Evolutionary conservation across 2,113 vertebrate genomes (phyloP), one percentile per base, ranked within the genome.

Genomic region (Ammospiza nelsoni): DNA sequence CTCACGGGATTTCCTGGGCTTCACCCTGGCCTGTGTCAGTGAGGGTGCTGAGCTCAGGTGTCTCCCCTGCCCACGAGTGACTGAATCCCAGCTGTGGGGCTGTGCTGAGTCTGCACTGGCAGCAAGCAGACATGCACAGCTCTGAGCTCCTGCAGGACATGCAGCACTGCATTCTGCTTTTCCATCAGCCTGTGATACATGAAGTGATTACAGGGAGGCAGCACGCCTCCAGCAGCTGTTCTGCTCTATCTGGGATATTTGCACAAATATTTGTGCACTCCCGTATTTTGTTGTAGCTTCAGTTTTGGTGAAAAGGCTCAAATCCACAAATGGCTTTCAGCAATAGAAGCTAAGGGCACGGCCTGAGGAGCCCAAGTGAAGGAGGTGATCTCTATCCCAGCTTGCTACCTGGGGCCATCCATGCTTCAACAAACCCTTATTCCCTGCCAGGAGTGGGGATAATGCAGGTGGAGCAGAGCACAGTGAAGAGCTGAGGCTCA

Each of bases 1-100:
- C 87, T 94, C 44, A 9, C 59, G 3, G 83, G 81, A 91, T 78
- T 69, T 37, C 41, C 81, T 95, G 90, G 91, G 84, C 71, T 91
- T 51, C 57, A 58, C 43, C 52, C 52, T 10, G 6, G 66, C 49
- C 31, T 79, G 35, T n/a, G 46, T 28, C 78, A 65, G 25, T 87
- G 23, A 25, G 66, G 66, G 23, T 23, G n/a, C 57, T 54, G 66
- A 49, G 80, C 6, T 12, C 91, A 95, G 62, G 74, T 54, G 74
- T 21, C 54, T 63, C 54, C 54, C 78, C 44, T 69, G 58, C 65
- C 29, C n/a, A 2, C 65, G 44, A 11, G 52, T 58, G 66, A 58
- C 48, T 52, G 10, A 39, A 11, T 11, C 59, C 35, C 91, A 78
- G 33, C 0, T n/a, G 19, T 41, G 54, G 24, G 23, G 72, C 12